Percentiles rank a stretch among this genome's conserved stretches.
These are phyloP conservation scores for Euzophera pinguis DNA, from an alignment of 2,888 invertebrate species.

Conservation along the genomic window DNA sequence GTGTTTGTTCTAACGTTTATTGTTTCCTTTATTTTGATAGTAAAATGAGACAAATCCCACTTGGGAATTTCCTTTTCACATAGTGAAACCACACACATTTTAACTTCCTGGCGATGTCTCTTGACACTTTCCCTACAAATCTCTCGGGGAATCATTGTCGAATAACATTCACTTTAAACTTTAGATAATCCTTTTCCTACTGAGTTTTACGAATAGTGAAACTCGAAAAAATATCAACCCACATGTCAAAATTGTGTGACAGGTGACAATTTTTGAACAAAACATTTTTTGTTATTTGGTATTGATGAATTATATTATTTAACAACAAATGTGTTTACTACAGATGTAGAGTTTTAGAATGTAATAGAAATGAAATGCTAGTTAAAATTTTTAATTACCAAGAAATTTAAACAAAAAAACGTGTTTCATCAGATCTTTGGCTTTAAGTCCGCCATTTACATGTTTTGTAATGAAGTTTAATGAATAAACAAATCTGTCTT, in stretches of 20 bases:
- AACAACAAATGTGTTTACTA: no score
- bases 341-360: no score
- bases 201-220: slow-evolving; percentile 39
- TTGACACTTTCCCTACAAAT: slow-evolving; percentile 33
- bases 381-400: no score
- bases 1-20: no score
- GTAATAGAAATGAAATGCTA: no score
- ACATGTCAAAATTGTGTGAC: slow-evolving; percentile 14
- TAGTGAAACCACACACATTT: slow-evolving; percentile 1
- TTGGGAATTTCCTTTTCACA: slow-evolving; percentile 2
- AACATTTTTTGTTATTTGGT: not conserved
- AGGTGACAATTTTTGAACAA: slow-evolving; percentile 11
- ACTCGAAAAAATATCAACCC: not conserved
- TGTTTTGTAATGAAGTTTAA: no score
- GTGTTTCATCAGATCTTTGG: no score
- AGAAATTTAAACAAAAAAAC: no score
- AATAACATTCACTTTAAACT: slow-evolving; percentile 25
- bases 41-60: not conserved
- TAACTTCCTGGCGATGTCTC: slow-evolving; percentile 1
- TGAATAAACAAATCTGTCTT: no score
- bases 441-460: no score
- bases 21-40: not conserved
- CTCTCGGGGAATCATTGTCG: slow-evolving; percentile 48
- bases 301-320: no score
- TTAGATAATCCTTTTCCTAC: slow-evolving; percentile 44